phyloP scores from a whole-genome alignment of 2,888 invertebrate species.

The Conchocele bisecta region DNA sequence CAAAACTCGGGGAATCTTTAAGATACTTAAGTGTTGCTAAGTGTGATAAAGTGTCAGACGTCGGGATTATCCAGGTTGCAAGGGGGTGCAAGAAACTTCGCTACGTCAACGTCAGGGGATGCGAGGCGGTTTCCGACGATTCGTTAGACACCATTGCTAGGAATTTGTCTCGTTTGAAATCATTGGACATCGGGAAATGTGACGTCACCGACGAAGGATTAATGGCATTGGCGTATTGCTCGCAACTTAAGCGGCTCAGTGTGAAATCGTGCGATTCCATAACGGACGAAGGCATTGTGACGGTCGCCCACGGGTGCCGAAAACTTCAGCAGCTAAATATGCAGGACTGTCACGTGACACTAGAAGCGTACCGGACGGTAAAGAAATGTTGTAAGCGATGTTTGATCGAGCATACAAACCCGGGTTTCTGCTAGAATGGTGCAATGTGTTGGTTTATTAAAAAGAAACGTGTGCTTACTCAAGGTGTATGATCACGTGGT shows the following conservation, averaged over 20 bases:
- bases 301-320: constrained; percentile 94
- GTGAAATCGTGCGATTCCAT: constrained; percentile 95
- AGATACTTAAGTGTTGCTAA: constrained; percentile 96
- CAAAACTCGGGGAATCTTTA: constrained; percentile 92
- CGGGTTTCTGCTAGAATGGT: constrained; percentile 89
- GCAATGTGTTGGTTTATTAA: too few relatives aligned
- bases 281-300: constrained; percentile 93
- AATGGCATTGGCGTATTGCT: constrained; percentile 90
- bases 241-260: constrained; percentile 94
- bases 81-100: constrained; percentile 92
- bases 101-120: constrained; percentile 95
- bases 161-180: constrained; percentile 92
- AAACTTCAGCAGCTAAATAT: constrained; percentile 95
- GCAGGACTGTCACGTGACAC: constrained; percentile 94
- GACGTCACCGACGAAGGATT: constrained; percentile 95
- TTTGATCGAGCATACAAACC: constrained; percentile 97
- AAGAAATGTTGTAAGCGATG: constrained; percentile 96
- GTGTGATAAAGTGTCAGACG: constrained; percentile 93
- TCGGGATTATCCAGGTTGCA: constrained; percentile 93
- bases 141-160: constrained; percentile 93
- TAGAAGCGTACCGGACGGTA: constrained; percentile 94
- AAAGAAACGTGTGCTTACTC: too few relatives aligned
- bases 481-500: too few relatives aligned
- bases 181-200: constrained; percentile 95
- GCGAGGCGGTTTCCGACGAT: constrained; percentile 96